Base-by-base conservation (phyloP, 2,888 invertebrate genomes). In the Dynastes grantii region DNA sequence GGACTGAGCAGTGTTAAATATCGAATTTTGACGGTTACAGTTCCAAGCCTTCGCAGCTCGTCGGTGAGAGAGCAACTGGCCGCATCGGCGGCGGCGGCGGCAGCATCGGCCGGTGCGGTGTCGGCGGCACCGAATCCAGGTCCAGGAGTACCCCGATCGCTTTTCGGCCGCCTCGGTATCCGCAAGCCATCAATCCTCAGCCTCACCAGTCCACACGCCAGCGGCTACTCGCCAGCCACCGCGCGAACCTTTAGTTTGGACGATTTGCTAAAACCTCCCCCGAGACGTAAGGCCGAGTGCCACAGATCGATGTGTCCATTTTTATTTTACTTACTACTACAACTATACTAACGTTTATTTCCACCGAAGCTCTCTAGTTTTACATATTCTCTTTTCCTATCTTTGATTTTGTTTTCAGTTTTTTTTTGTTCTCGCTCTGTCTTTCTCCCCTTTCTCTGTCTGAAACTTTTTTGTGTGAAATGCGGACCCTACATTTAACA, bases 211-310 rank as follows among this genome's bases (percentile, higher is more conserved):
- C 91, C 92, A 90, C 89, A 89, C 90, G 88, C 89, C 88, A 87
- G 88, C 87, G 87, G 87, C 83, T 87, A 88, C 84, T 85, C 89
- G 84, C 90, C 90, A 84, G 92, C 92, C 86, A 92, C 94, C 89
- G 93, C 93, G 89, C 92, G 95, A 91, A 95, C 95, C 89, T 95
- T 95, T 92, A 95, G 95, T 92, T 93, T 95, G 92, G 95, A 95
- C 92, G 95, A 95, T 93, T 93, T 95, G 90, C 93, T 95, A 92
- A 94, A 94, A 92, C 93, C 94, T 90, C 93, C 93, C 91, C 93
- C 93, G 90, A 93, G 93, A 94, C 94, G 94, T 94, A 94, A 94
- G 94, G 92, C 90, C 88, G 84, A 81, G 84, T 81, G 85, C 85
- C 85, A 84, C 81, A 80, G 45, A 81, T 78, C 84, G 80, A 83